Evolutionary conservation across 2,888 invertebrate species (phyloP).

Genomic region (Aleiodes alternator): DNA sequence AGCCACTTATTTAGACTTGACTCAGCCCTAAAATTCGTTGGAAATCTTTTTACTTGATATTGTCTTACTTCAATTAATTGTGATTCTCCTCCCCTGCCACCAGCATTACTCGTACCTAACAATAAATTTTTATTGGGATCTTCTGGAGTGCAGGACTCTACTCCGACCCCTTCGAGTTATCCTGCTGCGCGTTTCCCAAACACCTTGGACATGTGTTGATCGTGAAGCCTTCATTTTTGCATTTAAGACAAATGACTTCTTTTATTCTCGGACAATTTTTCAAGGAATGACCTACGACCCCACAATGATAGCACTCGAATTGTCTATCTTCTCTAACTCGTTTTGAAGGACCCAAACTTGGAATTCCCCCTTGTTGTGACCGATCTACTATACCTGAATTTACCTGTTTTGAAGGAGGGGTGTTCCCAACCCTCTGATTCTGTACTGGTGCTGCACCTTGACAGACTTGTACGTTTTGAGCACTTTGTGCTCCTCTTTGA

Average conservation of each 20-base stretch:
- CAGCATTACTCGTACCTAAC: background rate
- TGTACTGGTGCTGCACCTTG: no score
- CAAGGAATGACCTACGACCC: background rate
- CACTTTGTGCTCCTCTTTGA: no score
- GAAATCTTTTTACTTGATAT: no score
- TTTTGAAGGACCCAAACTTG: background rate
- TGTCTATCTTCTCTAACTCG: background rate
- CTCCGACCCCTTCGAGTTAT: background rate
- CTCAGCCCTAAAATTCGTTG: no score
- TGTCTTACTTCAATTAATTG: no score
- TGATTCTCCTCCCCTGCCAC: no score
- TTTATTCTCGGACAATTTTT: background rate
- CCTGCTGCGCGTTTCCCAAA: background rate
- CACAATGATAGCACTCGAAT: background rate
- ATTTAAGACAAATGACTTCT: background rate
- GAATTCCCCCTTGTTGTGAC: background rate
- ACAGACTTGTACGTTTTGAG: no score
- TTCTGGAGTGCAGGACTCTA: background rate
- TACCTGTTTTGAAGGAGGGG: no score
- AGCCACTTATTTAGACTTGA: no score
- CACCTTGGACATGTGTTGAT: background rate
- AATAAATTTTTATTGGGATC: background rate
- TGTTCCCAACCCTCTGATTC: no score
- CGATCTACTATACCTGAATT: background rate
- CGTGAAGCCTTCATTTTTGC: background rate